Base-by-base conservation (phyloP, 1,140 invertebrate species). In the Solen grandis region DNA sequence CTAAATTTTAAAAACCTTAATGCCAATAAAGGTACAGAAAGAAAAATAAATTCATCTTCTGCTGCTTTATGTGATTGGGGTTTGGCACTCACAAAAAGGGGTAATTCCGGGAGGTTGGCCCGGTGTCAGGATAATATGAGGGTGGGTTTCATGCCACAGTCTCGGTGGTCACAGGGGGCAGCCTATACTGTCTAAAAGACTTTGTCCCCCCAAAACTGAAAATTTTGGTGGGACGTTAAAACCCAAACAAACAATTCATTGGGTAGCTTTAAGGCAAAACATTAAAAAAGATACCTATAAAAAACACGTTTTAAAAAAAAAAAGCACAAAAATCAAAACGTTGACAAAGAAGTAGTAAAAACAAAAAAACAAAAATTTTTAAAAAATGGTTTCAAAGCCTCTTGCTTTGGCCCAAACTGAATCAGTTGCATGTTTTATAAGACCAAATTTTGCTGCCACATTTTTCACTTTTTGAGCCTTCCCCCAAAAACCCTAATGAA, bases 371-470 rank as follows among this genome's bases (percentile, higher is more conserved):
- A 16, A 63, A 35, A 13, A n/a, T 59, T 76, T 10, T 19, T 76
- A 1, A 65, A 38, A 41, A 65, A 65, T 38, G 73, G 65, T 50
- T 76, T 5, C 73, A 76, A 35, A 65, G 59, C 36, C 41, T 76
- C 3, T 19, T 76, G 33, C 3, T 76, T 19, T 76, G 73, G 25
- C 73, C 73, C 52, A 76, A 65, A 33, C 29, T 76, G n/a, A 13
- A 76, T 41, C 0, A 76, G 73, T 54, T 50, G 38, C n/a, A 13
- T 76, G 22, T 65, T 33, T 65, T 76, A 65, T 35, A 76, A 76
- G 25, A 76, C 60, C 8, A 76, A 76, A 54, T 31, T 76, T 5
- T 76, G 41, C 14, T 76, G 73, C 46, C 73, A 76, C 22, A 76
- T 65, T 50, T 65, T 65, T 65, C 52, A 41, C 19, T 27, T 22